Conservation (phyloP, 2,113 vertebrate genomes). For the Nematolebias whitei region DNA sequence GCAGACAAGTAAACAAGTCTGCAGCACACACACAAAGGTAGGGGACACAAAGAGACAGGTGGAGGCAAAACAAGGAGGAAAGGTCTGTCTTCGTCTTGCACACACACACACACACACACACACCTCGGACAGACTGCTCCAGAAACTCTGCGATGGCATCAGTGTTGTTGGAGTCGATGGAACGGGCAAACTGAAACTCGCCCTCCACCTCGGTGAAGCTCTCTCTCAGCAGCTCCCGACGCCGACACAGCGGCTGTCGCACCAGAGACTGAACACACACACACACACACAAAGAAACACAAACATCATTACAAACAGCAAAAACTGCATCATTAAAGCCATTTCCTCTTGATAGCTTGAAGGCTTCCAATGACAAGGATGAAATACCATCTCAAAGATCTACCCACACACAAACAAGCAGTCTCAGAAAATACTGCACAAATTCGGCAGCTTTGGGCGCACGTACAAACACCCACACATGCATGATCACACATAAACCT, state of each 20-base stretch:
- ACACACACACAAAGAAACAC: constrained; percentile 27
- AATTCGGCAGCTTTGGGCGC: constrained; percentile 31
- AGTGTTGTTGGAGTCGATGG: constrained; percentile 82
- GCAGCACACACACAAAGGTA: constrained; percentile 18
- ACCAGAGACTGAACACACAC: constrained; percentile 83
- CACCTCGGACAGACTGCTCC: constrained; percentile 90
- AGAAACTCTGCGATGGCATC: constrained; percentile 90
- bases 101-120: constrained; percentile 23
- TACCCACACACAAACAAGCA: constrained; percentile 40
- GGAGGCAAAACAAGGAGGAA: constrained; percentile 27
- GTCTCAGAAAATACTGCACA: constrained; percentile 18
- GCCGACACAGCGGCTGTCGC: constrained; percentile 81
- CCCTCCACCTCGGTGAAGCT: constrained; percentile 88
- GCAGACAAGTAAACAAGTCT: constrained; percentile 28
- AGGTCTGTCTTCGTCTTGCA: not conserved
- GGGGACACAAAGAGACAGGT: constrained; percentile 23
- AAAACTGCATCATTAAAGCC: constrained; percentile 60
- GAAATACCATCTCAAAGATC: constrained; percentile 36
- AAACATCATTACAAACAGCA: constrained; percentile 40
- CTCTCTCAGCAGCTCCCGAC: constrained; percentile 83
- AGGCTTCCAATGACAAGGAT: constrained; percentile 60
- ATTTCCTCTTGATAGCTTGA: constrained; percentile 57
- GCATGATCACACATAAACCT: not conserved
- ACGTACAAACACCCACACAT: constrained; percentile 34
- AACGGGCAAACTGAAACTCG: constrained; percentile 88